A percentile compares a stretch with the other conserved stretches of the same genome.
phyloP scores from a whole-genome alignment of 2,797 vertebrate species.

The Enteromius fasciolatus region DNA sequence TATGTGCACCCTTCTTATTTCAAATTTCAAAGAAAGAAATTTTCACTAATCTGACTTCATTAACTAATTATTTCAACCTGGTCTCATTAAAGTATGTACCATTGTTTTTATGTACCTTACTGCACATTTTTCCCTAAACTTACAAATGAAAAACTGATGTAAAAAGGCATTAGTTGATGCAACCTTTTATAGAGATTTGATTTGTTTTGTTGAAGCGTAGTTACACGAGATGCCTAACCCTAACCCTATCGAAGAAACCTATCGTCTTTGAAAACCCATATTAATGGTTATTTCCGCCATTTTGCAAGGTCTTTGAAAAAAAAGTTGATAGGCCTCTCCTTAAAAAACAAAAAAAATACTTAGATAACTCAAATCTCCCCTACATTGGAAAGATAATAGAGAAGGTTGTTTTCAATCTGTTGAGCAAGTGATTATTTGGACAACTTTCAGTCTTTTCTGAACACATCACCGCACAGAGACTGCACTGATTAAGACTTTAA shows the following conservation, averaged over 20 bases:
- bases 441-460: background rate
- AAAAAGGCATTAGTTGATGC: too few species aligned
- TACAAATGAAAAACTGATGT: too few species aligned
- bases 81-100: too few species aligned
- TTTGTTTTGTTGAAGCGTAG: too few species aligned
- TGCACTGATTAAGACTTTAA: background rate
- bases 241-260: too few species aligned
- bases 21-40: background rate
- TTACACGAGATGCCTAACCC: too few species aligned
- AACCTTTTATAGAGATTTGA: too few species aligned
- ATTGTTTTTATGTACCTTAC: too few species aligned
- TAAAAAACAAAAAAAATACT: background rate
- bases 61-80: background rate
- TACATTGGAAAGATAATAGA: background rate
- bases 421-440: background rate
- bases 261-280: too few species aligned
- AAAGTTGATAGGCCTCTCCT: background rate
- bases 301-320: background rate
- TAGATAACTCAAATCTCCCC: background rate
- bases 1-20: background rate
- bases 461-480: background rate
- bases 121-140: too few species aligned
- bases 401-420: background rate
- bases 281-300: too few species aligned
- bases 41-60: background rate